These are phyloP conservation scores for Hapalemur alaotrensis DNA, from an alignment of 2,797 vertebrate species.

Conservation along the genomic window DNA sequence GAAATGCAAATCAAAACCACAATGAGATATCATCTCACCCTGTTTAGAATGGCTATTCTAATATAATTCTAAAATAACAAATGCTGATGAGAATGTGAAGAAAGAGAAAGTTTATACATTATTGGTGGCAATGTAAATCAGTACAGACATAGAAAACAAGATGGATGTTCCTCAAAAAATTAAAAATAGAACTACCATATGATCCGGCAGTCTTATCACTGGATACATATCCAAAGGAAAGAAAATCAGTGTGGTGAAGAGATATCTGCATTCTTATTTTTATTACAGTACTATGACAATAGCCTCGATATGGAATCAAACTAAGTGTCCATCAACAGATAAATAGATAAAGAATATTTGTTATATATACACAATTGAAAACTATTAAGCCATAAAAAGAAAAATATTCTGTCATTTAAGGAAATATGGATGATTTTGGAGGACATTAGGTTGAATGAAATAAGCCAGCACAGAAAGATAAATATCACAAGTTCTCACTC, in stretches of 20 bases:
- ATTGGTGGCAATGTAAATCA: not conserved
- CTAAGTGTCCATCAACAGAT: not conserved
- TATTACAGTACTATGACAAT: not conserved
- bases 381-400: not conserved
- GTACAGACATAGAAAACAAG: not conserved
- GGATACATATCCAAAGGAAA: not conserved
- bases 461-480: not conserved
- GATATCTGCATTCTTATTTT: not conserved
- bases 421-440: not conserved
- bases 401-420: not conserved
- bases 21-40: not conserved
- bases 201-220: not conserved
- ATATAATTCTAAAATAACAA: not conserved
- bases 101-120: not conserved
- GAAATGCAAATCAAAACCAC: not conserved
- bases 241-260: not conserved
- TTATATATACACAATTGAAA: not conserved
- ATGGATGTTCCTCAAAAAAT: not conserved
- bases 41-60: not conserved
- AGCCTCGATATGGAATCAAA: not conserved
- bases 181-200: not conserved
- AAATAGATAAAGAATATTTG: not conserved
- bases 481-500: not conserved
- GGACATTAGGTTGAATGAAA: not conserved
- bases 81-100: not conserved